phyloP scores from a whole-genome alignment of 53 echinoderm and acorn worm genomes.

The Actinopyga echinites region DNA sequence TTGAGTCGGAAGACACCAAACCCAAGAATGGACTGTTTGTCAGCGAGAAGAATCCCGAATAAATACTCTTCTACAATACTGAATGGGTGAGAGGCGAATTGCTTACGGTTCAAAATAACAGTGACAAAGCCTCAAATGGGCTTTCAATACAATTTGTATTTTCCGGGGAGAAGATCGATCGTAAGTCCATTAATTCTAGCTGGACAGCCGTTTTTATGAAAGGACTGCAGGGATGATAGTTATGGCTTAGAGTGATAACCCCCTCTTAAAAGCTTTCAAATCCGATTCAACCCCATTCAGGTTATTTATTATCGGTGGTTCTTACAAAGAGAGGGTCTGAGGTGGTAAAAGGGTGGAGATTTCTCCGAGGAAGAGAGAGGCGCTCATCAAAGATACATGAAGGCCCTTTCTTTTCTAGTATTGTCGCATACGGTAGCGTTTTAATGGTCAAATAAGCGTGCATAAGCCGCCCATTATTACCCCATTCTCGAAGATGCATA shows the following conservation, averaged over 20 bases:
- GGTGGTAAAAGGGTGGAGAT: too few species aligned
- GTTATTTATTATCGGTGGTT: neutral
- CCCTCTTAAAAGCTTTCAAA: conserved; percentile 11
- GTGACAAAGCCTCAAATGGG: conserved; percentile 17
- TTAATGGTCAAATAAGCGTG: conserved; percentile 30
- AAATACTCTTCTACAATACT: too few species aligned
- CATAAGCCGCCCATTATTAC: conserved; percentile 11
- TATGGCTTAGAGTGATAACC: conserved; percentile 28
- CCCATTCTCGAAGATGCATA: conserved; percentile 4
- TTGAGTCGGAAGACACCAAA: neutral
- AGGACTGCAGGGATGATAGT: conserved; percentile 4
- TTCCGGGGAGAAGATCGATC: neutral
- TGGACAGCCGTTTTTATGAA: conserved; percentile 29
- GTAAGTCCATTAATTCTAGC: conserved; percentile 37
- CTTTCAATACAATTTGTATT: conserved; percentile 25
- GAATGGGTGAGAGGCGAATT: too few species aligned
- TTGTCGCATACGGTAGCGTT: conserved; percentile 35
- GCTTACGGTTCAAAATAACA: conserved; percentile 3
- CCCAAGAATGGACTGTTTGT: neutral
- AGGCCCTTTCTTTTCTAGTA: conserved; percentile 15
- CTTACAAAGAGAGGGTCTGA: too few species aligned
- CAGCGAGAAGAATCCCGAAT: too few species aligned
- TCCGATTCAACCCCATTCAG: neutral
- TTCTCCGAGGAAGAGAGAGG: too few species aligned
- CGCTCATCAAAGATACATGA: neutral